Conservation (phyloP, 1,140 invertebrate genomes). For the Conopomorpha cramerella region DNA sequence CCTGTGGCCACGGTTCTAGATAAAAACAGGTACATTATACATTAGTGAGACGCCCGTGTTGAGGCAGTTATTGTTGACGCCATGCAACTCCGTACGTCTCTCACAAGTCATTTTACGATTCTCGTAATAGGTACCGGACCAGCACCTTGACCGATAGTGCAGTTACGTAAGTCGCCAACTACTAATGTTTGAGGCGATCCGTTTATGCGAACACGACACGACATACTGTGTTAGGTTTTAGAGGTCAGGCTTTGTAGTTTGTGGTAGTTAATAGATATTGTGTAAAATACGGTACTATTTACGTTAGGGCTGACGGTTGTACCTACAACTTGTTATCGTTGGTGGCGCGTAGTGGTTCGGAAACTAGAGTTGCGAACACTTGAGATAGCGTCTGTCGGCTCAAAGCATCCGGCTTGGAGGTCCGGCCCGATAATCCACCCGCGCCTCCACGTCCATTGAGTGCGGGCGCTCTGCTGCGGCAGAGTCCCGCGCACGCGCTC, state of each 20-base stretch:
- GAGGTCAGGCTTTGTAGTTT: not conserved
- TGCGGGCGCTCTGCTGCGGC: constrained; percentile 50
- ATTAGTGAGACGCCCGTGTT: constrained; percentile 47
- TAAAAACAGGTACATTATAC: constrained; percentile 52
- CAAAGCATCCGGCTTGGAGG: too few relatives aligned
- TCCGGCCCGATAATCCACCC: not conserved
- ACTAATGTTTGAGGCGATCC: too few relatives aligned
- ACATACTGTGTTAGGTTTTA: too few relatives aligned
- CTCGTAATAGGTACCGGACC: not conserved
- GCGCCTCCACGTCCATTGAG: constrained; percentile 48
- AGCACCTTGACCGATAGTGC: constrained; percentile 5
- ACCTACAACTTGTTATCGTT: too few relatives aligned
- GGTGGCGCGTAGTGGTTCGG: too few relatives aligned
- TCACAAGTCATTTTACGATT: constrained; percentile 19
- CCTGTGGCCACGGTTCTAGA: constrained; percentile 48
- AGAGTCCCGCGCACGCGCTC: constrained; percentile 44
- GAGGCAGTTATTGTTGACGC: constrained; percentile 51
- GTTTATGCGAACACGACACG: too few relatives aligned
- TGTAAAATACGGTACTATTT: too few relatives aligned
- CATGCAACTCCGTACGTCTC: constrained; percentile 54
- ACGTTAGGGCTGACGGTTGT: too few relatives aligned
- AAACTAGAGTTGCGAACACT: too few relatives aligned
- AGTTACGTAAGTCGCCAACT: not conserved
- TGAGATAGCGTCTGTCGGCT: too few relatives aligned
- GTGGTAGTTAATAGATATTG: not conserved